Percentiles rank a stretch among this genome's conserved stretches.
Evolutionary conservation across 2,888 invertebrate genomes (phyloP).

Genomic region (Acrobasis suavella): DNA sequence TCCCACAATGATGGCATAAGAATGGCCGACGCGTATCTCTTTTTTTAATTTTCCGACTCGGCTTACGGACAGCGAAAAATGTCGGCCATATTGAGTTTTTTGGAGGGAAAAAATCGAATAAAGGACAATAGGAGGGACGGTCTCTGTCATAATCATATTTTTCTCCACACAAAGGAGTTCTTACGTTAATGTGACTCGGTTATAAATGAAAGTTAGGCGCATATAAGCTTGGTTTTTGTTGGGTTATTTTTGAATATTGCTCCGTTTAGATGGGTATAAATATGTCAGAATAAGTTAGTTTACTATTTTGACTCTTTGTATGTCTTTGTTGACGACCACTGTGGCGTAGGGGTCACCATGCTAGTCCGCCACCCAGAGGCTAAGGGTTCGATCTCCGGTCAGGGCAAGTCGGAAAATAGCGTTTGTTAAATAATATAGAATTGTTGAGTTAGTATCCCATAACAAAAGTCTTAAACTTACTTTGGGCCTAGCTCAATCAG

Average conservation of each 20-base stretch:
- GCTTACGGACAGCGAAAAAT: slow-evolving; percentile 48
- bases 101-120: slow-evolving; percentile 67
- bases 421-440: too few species aligned
- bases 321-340: too few species aligned
- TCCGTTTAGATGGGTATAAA: slow-evolving; percentile 3
- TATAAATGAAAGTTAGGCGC: slow-evolving; percentile 73
- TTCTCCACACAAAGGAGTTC: slow-evolving; percentile 73
- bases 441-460: too few species aligned
- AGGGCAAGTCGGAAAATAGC: too few species aligned
- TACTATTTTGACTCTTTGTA: too few species aligned
- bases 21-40: slow-evolving; percentile 29
- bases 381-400: too few species aligned
- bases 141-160: slow-evolving; percentile 78
- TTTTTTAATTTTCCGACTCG: slow-evolving; percentile 54
- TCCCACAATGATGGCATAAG: background rate
- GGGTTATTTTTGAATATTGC: slow-evolving; percentile 35
- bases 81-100: slow-evolving; percentile 63
- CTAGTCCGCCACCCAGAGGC: too few species aligned
- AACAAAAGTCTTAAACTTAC: too few species aligned
- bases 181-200: slow-evolving; percentile 73
- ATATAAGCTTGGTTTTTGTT: slow-evolving; percentile 51
- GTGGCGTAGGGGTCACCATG: too few species aligned
- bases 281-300: background rate
- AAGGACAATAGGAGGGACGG: slow-evolving; percentile 73
- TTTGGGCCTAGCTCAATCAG: too few species aligned